Evolutionary conservation across 2,888 invertebrate species (phyloP).

Genomic region (Platycheirus albimanus): DNA sequence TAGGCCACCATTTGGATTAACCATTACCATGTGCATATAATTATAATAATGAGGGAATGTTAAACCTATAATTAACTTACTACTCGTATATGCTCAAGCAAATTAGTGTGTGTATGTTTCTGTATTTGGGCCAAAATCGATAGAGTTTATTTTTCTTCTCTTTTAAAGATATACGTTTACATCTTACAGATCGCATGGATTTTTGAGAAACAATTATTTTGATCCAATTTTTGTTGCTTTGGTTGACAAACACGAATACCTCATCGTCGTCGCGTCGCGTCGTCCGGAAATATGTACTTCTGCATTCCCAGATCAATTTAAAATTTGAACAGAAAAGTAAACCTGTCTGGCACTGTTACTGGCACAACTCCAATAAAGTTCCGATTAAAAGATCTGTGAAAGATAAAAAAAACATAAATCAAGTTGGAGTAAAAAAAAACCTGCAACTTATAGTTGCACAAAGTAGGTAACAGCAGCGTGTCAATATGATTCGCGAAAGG

Average conservation of each 20-base stretch:
- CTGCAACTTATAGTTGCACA: slow-evolving; percentile 2
- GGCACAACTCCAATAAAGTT: slow-evolving; percentile 3
- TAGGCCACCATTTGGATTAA: slow-evolving; percentile 18
- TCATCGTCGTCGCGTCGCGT: no score
- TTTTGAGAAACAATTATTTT: neutral
- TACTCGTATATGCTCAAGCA: neutral
- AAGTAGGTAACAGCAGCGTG: neutral
- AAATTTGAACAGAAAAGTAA: neutral
- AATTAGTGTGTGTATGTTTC: neutral
- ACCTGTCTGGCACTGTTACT: neutral
- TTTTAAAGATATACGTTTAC: no score
- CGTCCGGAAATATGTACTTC: slow-evolving; percentile 1
- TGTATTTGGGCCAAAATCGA: no score
- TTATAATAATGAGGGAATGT: slow-evolving; percentile 3
- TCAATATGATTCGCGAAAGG: neutral
- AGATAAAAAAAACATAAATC: neutral
- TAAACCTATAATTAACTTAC: neutral
- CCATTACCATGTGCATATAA: slow-evolving; percentile 22
- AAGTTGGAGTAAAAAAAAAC: slow-evolving; percentile 3
- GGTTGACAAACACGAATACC: neutral
- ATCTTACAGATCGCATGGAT: neutral
- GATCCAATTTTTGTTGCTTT: neutral
- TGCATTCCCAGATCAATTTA: slow-evolving; percentile 1
- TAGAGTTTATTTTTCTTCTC: no score
- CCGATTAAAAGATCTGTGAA: slow-evolving; percentile 6